Evolutionary conservation across 1,140 invertebrate genomes (phyloP).

Genomic region (Zaprionus taronus): DNA sequence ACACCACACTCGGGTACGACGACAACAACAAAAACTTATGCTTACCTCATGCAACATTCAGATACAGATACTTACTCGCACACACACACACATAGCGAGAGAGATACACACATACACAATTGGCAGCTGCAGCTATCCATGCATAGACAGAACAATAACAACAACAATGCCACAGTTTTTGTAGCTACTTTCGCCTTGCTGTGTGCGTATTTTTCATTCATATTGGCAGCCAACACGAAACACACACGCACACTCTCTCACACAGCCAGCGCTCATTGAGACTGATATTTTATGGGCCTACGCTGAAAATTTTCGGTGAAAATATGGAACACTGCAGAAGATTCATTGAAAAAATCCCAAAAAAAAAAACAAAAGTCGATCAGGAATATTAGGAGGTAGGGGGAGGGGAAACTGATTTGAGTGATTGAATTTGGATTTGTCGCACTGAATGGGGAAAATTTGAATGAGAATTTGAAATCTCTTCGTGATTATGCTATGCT

Average conservation of each 20-base stretch:
- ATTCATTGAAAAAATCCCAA: slow-evolving; percentile 64
- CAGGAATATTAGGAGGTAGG: slow-evolving; percentile 30
- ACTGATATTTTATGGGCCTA: slow-evolving; percentile 45
- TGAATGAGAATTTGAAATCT: slow-evolving; percentile 20
- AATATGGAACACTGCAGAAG: slow-evolving; percentile 53
- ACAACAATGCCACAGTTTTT: slow-evolving; percentile 23
- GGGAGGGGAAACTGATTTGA: slow-evolving; percentile 28
- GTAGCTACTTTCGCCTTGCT: slow-evolving; percentile 56
- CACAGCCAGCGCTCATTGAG: slow-evolving; percentile 32
- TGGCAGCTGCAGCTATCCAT: slow-evolving; percentile 69
- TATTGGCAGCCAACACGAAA: slow-evolving; percentile 71
- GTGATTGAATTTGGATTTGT: slow-evolving; percentile 29
- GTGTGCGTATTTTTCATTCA: slow-evolving; percentile 78
- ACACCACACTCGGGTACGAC: slow-evolving; percentile 41
- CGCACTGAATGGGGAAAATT: background rate
- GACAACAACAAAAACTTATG: slow-evolving; percentile 50
- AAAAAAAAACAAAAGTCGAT: slow-evolving; percentile 34
- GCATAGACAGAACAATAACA: slow-evolving; percentile 43
- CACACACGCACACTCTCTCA: slow-evolving; percentile 10
- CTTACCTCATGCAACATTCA: slow-evolving; percentile 76
- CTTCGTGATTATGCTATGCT: too few species aligned
- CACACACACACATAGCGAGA: slow-evolving; percentile 10
- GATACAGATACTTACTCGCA: slow-evolving; percentile 47
- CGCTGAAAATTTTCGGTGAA: slow-evolving; percentile 42
- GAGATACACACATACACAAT: slow-evolving; percentile 32